A percentile compares a stretch with the other conserved stretches of the same genome.
phyloP scores from a whole-genome alignment of 1,140 invertebrate species.

The Hyles vespertilio region DNA sequence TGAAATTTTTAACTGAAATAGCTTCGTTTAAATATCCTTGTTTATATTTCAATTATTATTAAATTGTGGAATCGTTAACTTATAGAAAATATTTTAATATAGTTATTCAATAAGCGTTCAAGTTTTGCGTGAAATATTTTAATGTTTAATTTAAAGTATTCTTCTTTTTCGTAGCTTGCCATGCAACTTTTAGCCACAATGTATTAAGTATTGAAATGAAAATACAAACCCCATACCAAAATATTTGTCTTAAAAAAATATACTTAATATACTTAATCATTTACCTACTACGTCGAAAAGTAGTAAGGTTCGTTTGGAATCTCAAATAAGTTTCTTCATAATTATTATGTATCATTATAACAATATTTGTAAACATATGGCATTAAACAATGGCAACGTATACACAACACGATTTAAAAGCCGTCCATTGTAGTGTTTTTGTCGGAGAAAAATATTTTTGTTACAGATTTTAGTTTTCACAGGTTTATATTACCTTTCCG shows the following conservation, averaged over 20 bases:
- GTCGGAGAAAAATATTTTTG: conserved; percentile 25
- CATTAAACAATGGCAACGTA: conserved; percentile 47
- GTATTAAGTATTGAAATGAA: background rate
- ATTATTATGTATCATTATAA: background rate
- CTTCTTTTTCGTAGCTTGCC: conserved; percentile 10
- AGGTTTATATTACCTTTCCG: conserved; percentile 7
- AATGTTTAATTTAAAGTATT: conserved; percentile 3
- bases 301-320: background rate
- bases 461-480: conserved; percentile 7
- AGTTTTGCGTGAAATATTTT: conserved; percentile 9
- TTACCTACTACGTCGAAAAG: conserved; percentile 9
- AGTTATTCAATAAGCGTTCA: conserved; percentile 14
- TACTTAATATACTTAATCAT: background rate
- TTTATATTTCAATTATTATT: no score
- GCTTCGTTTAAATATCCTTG: no score
- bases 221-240: conserved; percentile 2
- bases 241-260: no score
- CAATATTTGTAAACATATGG: background rate
- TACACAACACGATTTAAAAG: conserved; percentile 47
- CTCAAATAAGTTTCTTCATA: background rate
- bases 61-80: no score
- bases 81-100: conserved; percentile 6
- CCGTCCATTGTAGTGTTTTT: conserved; percentile 67
- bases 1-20: no score
- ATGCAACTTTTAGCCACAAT: conserved; percentile 14